Conservation (phyloP, 2,888 invertebrate species). For the Apeira syringaria region DNA sequence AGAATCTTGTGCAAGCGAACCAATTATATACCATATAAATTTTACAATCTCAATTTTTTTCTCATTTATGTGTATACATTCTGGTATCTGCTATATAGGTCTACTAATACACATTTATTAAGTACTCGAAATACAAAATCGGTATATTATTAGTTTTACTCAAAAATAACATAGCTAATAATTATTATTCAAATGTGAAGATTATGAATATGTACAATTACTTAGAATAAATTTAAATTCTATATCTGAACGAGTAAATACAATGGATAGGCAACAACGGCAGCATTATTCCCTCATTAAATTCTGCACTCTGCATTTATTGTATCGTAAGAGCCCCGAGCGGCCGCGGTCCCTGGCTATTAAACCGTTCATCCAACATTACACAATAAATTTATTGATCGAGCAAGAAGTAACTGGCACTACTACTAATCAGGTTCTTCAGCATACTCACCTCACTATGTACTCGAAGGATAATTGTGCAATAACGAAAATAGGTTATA, state of each 20-base stretch:
- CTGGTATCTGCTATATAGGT: too few species aligned
- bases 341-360: slow-evolving; percentile 21
- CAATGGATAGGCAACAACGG: slow-evolving; percentile 5
- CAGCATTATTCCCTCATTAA: slow-evolving; percentile 13
- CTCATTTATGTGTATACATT: too few species aligned
- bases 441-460: slow-evolving; percentile 35
- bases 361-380: slow-evolving; percentile 27
- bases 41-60: too few species aligned
- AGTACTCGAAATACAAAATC: too few species aligned
- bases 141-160: too few species aligned
- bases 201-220: too few species aligned
- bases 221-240: too few species aligned
- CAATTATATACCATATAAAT: too few species aligned
- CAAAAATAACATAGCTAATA: too few species aligned
- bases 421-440: slow-evolving; percentile 51
- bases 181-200: too few species aligned
- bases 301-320: slow-evolving; percentile 17
- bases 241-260: slow-evolving; percentile 5
- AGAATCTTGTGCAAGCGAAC: slow-evolving; percentile 11
- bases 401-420: slow-evolving; percentile 51
- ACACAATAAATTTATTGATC: slow-evolving; percentile 51
- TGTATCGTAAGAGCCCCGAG: slow-evolving; percentile 15
- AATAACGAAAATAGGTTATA: slow-evolving; percentile 65
- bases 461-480: slow-evolving; percentile 51
- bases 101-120: too few species aligned